Conservation (phyloP, 2,888 invertebrate species). For the Pammene fasciana region DNA sequence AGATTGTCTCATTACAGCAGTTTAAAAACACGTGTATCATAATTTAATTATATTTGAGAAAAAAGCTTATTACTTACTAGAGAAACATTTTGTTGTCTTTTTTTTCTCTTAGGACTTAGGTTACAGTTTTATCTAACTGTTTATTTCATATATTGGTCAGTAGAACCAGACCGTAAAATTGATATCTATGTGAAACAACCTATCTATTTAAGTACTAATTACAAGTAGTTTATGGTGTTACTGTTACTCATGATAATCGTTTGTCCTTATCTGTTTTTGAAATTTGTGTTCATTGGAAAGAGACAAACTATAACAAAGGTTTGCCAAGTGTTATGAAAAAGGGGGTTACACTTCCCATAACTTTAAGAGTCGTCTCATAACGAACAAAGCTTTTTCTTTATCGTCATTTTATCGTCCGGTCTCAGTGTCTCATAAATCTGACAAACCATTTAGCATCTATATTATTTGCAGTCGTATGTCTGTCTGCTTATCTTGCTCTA, state of each 20-base stretch:
- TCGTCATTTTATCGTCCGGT: constrained; percentile 26
- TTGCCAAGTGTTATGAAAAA: too few relatives aligned
- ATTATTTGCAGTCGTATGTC: constrained; percentile 36
- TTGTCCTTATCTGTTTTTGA: too few relatives aligned
- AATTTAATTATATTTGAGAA: not conserved
- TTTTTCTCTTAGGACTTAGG: too few relatives aligned
- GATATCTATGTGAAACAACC: not conserved
- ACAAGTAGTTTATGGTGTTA: too few relatives aligned
- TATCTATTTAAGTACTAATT: too few relatives aligned
- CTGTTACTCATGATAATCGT: too few relatives aligned
- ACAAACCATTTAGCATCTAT: constrained; percentile 37
- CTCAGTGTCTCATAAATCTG: constrained; percentile 38
- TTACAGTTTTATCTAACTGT: too few relatives aligned
- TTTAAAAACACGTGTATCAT: not conserved
- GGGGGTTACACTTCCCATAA: constrained; percentile 30
- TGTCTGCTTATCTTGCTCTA: constrained; percentile 31
- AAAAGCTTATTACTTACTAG: not conserved
- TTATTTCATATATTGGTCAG: not conserved
- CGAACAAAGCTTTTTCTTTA: constrained; percentile 39
- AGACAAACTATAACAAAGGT: too few relatives aligned
- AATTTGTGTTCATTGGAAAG: too few relatives aligned
- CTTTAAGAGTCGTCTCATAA: constrained; percentile 20
- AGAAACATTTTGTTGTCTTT: not conserved
- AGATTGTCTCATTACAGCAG: too few relatives aligned
- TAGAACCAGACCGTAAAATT: not conserved